A percentile compares a stretch with the other conserved stretches of the same genome.
Evolutionary conservation across 2,113 vertebrate species (phyloP).

Genomic region (Lagenorhynchus albirostris): DNA sequence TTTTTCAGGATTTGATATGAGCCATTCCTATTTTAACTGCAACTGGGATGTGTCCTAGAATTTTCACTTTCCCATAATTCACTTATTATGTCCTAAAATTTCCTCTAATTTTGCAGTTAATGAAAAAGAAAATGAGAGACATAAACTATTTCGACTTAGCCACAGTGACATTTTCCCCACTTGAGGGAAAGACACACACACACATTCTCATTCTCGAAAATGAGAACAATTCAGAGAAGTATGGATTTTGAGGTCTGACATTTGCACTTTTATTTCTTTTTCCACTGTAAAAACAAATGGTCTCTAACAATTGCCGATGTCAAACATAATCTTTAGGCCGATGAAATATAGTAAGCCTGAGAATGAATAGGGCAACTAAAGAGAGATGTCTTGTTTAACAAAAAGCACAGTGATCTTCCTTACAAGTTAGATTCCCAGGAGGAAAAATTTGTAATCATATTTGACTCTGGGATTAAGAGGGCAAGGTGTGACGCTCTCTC

Average conservation of each 20-base stretch:
- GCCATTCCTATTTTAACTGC: neutral
- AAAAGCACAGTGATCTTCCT: slow-evolving; percentile 32
- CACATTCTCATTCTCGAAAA: neutral
- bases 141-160: neutral
- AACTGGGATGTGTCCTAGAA: neutral
- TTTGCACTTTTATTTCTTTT: slow-evolving; percentile 53
- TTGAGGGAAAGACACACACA: neutral
- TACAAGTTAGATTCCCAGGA: neutral
- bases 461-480: slow-evolving; percentile 44
- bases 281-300: slow-evolving; percentile 71
- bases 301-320: slow-evolving; percentile 48
- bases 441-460: slow-evolving; percentile 39
- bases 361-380: neutral
- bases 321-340: neutral
- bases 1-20: neutral
- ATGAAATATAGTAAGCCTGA: slow-evolving; percentile 56
- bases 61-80: neutral
- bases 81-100: neutral
- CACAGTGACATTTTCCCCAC: neutral
- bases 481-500: neutral
- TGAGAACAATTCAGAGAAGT: slow-evolving; percentile 37
- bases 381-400: slow-evolving; percentile 36
- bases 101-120: slow-evolving; percentile 17
- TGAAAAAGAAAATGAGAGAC: neutral
- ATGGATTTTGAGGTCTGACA: slow-evolving; percentile 60